Base-by-base conservation (phyloP, 1,140 invertebrate species). In the Heliconius himera region DNA sequence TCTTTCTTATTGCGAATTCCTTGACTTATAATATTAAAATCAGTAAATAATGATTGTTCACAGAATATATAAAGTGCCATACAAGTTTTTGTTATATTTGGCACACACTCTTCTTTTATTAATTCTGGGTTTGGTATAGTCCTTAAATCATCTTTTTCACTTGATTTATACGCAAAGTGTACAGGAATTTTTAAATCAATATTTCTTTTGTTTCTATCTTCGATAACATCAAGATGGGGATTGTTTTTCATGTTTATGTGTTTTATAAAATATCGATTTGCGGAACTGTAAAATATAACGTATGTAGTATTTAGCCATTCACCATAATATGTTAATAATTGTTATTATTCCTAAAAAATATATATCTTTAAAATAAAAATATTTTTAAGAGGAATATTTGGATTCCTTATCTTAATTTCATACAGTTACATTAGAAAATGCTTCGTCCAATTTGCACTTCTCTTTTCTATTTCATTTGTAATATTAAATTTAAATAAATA, bases 51-150 rank as follows among this genome's bases (percentile, higher is more conserved):
- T 16, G 90, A 77, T 73, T 86, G 81, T 22, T 94, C 90, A 79
- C 93, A 94, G 72, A 76, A 87, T 9, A 94, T 88, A 71, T 93
- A 94, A 16, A 94, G 81, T 26, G 91, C 86, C 87, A 89, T 90
- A 76, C 93, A 94, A 20, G 90, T 92, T 88, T 90, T 93, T 73
- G 91, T 93, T 41, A 93, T 78, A 85, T 93, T 93, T 16, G 91
- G 92, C 46, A 93, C 83, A 83, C 93, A 94, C 49, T 90, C 80
- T 80, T 92, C 91, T 84, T 89, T 90, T 38, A 93, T 76, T 36
- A 93, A 78, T 88, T 91, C 82, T 33, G 89, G 89, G 20, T 91
- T 85, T 75, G 85, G 84, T 60, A 93, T 90, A 13, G 90, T 74
- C 76, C 81, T 84, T 1, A 82, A 71, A 22, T 81, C 73, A 56